Evolutionary conservation across 2,888 invertebrate genomes (phyloP).

Genomic region (Polia nebulosa): DNA sequence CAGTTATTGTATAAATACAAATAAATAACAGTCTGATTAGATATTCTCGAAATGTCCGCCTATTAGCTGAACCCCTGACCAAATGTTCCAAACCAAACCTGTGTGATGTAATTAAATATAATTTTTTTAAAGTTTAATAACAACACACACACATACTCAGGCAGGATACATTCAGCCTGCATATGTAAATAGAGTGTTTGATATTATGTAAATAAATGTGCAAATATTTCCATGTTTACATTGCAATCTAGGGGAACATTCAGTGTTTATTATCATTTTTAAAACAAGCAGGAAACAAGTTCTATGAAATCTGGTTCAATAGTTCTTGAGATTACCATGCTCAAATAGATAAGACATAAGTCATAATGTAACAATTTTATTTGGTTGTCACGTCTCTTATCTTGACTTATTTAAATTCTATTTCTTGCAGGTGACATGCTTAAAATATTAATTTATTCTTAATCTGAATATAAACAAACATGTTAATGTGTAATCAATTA

Average conservation of each 20-base stretch:
- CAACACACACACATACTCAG: neutral
- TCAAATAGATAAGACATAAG: constrained; percentile 32
- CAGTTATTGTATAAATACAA: neutral
- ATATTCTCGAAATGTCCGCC: neutral
- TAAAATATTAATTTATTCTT: constrained; percentile 25
- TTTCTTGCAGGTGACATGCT: neutral
- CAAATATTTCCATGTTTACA: constrained; percentile 38
- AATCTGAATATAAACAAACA: constrained; percentile 22
- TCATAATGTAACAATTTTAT: constrained; percentile 1
- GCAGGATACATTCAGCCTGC: constrained; percentile 38
- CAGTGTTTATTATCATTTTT: constrained; percentile 29
- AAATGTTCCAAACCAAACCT: neutral
- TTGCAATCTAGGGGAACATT: neutral
- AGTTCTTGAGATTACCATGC: constrained; percentile 44
- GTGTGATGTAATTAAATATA: neutral
- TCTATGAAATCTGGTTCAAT: constrained; percentile 51
- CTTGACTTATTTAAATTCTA: neutral
- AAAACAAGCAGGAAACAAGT: constrained; percentile 24
- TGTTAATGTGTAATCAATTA: neutral
- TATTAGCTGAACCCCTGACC: neutral
- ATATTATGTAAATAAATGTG: constrained; percentile 38
- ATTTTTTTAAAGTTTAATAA: constrained; percentile 13
- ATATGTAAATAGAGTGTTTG: constrained; percentile 26
- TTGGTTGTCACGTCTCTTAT: constrained; percentile 19
- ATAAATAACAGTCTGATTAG: neutral